A percentile compares a stretch with the other conserved stretches of the same genome.
These are phyloP conservation scores for Glossophaga mutica DNA, from an alignment of 2,797 vertebrate genomes.

Conservation along the genomic window DNA sequence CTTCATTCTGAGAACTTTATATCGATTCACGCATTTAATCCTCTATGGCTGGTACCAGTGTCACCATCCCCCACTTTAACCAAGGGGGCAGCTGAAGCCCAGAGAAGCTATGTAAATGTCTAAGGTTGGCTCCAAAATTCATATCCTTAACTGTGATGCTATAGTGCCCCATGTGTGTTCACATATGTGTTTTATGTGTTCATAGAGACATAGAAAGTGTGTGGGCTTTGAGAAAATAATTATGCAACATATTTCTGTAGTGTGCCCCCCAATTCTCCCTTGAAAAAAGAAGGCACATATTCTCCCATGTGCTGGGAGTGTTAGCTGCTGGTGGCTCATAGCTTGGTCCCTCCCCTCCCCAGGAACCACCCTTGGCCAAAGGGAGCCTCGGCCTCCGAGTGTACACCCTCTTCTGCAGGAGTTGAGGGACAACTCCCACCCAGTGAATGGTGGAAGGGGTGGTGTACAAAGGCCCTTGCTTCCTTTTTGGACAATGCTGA, in stretches of 20 bases:
- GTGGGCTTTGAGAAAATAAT: background rate
- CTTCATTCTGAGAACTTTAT: background rate
- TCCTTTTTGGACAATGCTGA: background rate
- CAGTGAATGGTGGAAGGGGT: background rate
- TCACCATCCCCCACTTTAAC: background rate
- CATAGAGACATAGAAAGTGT: background rate
- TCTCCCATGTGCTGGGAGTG: background rate
- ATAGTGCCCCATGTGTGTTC: background rate
- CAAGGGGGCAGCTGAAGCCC: background rate
- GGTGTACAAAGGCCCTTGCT: background rate
- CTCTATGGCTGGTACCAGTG: background rate
- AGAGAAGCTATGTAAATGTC: background rate
- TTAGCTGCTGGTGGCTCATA: background rate
- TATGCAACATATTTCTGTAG: background rate
- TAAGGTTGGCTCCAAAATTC: background rate
- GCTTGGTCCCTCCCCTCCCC: too few species aligned
- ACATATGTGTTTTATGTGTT: background rate
- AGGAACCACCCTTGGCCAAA: background rate
- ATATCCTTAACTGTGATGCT: background rate
- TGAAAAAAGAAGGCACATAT: background rate
- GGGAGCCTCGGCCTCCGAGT: background rate
- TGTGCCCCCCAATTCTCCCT: background rate
- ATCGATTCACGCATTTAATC: background rate
- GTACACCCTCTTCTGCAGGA: background rate
- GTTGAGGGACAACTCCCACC: background rate